Evolutionary conservation across 2,797 vertebrate species (phyloP).

Genomic region (Microctenopoma stevenorrisi): DNA sequence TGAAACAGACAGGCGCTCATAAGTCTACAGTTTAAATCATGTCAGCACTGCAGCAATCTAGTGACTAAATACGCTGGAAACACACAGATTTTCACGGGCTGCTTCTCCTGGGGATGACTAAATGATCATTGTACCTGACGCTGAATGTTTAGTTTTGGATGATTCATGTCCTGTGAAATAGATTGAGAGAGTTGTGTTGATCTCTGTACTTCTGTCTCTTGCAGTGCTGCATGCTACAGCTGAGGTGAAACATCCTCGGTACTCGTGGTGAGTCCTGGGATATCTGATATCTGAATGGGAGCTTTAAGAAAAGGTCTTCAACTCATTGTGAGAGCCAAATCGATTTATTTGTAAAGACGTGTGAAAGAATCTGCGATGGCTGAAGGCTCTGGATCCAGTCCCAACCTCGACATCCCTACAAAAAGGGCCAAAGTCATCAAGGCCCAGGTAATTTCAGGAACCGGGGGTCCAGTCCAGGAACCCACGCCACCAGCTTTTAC

Average conservation of each 20-base stretch:
- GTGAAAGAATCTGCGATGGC: slow-evolving; percentile 55
- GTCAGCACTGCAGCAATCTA: not conserved
- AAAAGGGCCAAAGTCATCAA: slow-evolving; percentile 83
- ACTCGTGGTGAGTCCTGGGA: slow-evolving; percentile 33
- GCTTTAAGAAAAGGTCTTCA: slow-evolving; percentile 26
- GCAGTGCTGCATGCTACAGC: slow-evolving; percentile 39
- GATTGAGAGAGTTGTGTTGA: too few relatives aligned
- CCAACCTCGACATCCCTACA: slow-evolving; percentile 78
- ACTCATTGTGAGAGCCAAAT: slow-evolving; percentile 7
- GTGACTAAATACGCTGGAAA: not conserved
- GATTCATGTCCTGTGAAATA: too few relatives aligned
- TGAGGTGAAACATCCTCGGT: slow-evolving; percentile 19
- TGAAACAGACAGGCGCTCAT: too few relatives aligned
- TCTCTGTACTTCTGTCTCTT: slow-evolving; percentile 17
- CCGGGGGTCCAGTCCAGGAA: slow-evolving; percentile 33
- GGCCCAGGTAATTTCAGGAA: slow-evolving; percentile 46
- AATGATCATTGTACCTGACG: too few relatives aligned
- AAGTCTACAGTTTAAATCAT: not conserved
- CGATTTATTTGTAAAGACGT: slow-evolving; percentile 16
- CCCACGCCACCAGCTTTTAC: slow-evolving; percentile 81
- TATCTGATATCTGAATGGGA: slow-evolving; percentile 32
- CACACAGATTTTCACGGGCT: too few relatives aligned
- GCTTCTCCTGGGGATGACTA: too few relatives aligned
- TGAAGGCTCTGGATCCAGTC: slow-evolving; percentile 56
- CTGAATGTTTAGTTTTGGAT: too few relatives aligned